Base-by-base conservation (phyloP, 2,113 vertebrate species). In the Microcebus ravelobensis region DNA sequence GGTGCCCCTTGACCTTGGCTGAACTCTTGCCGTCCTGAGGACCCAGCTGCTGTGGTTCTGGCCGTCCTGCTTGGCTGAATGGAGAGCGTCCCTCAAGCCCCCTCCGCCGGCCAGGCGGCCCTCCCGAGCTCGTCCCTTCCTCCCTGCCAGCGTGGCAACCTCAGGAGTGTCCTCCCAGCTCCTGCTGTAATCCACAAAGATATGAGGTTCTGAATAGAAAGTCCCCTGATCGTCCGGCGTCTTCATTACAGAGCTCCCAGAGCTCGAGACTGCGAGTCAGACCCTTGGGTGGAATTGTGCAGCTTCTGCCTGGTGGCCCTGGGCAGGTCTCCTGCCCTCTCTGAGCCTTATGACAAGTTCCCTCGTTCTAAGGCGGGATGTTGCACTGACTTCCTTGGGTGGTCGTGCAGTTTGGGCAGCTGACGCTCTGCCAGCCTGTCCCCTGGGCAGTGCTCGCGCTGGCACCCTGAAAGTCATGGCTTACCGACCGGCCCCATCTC, bases 41-140 rank as follows among this genome's bases (percentile, higher is more conserved):
- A 45, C 71, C 3, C 18, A 2, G 39, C 23, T 45, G 13, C 70
- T 42, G 12, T 2, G 70, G 39, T 27, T 42, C 6, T 5, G 39
- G 12, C 42, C 5, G 6, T 36, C 20, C 20, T 57, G 12, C 52
- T 45, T 27, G 39, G 39, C 8, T 15, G 39, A 42, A 39, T 29
- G 71, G 39, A 74, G 25, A 74, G 25, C 71, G 15, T 74, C 27
- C 7, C 71, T 45, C 71, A 13, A 27, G 21, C 23, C 25, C 71
- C 39, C 39, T 7, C 25, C 0, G 0, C 0, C 0, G 1, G 25
- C 39, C 23, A 3, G 17, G 39, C 6, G 45, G 55, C 25, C 39
- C 39, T 7, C 25, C 71, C 1, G 6, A 14, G 20, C 50, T 36
- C 52, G 13, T 5, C 8, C n/a, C 52, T 15, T 61, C 61, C 61